These are phyloP conservation scores for Crepidodera aurea DNA, from an alignment of 2,888 invertebrate genomes.

Conservation along the genomic window DNA sequence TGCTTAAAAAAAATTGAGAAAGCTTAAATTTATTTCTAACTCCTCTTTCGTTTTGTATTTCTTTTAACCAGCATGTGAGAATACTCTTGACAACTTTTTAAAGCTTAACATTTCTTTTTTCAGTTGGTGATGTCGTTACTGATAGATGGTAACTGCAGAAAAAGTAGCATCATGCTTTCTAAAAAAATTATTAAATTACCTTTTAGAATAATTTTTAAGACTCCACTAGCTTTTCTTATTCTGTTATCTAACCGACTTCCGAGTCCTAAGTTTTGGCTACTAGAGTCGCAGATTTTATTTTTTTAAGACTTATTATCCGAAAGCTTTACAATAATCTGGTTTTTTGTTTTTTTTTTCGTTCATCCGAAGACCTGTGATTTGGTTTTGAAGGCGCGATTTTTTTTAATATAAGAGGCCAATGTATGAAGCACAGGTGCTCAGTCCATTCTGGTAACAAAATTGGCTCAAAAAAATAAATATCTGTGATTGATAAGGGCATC, in stretches of 20 bases:
- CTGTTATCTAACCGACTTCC: conserved; percentile 40
- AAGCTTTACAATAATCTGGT: conserved; percentile 38
- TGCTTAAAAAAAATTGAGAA: too few species aligned
- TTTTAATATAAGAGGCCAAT: conserved; percentile 37
- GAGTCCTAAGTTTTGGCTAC: conserved; percentile 36
- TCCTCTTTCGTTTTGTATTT: conserved; percentile 1
- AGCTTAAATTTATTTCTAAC: neutral
- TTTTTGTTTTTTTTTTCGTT: conserved; percentile 41
- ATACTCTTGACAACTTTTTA: conserved; percentile 25
- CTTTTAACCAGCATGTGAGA: conserved; percentile 12
- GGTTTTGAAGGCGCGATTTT: conserved; percentile 48
- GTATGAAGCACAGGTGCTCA: conserved; percentile 22
- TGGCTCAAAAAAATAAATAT: neutral
- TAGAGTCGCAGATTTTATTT: conserved; percentile 44
- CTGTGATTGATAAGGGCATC: conserved; percentile 4
- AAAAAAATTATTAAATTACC: conserved; percentile 33
- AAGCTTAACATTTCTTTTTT: conserved; percentile 56
- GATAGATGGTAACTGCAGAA: conserved; percentile 69
- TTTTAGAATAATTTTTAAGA: conserved; percentile 48
- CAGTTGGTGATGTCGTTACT: conserved; percentile 77
- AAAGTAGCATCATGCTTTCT: conserved; percentile 49
- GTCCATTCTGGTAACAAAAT: neutral
- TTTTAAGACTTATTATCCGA: conserved; percentile 41
- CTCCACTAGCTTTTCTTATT: conserved; percentile 46
- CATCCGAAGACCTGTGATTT: conserved; percentile 57